Conservation (phyloP, 2,113 vertebrate species). For the Tenebrosternarchus preto region DNA sequence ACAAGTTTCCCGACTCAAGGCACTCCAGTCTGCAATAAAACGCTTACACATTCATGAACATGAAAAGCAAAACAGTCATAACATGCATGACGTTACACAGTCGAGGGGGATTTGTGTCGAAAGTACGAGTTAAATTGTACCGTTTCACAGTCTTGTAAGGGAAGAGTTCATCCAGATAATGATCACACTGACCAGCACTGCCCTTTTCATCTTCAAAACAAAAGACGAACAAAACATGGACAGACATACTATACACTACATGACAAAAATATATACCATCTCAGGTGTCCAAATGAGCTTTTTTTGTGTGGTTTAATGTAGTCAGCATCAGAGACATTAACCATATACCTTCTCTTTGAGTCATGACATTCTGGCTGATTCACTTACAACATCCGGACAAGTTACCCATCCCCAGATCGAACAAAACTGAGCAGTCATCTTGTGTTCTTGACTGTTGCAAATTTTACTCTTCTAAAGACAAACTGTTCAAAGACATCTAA, state of each 20-base stretch:
- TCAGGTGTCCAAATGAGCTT: not conserved
- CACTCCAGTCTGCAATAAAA: not conserved
- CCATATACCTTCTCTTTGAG: too few relatives aligned
- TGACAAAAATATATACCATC: too few relatives aligned
- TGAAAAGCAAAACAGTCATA: slow-evolving; percentile 22
- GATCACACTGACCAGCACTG: not conserved
- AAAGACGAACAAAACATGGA: not conserved
- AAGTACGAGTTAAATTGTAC: too few relatives aligned
- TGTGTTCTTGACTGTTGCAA: too few relatives aligned
- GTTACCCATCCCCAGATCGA: too few relatives aligned
- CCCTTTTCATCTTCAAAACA: not conserved
- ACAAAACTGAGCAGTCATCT: too few relatives aligned
- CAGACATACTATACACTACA: not conserved
- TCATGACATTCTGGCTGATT: too few relatives aligned
- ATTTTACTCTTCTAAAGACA: not conserved
- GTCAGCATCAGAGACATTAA: too few relatives aligned
- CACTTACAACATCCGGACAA: too few relatives aligned
- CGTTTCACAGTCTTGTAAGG: slow-evolving; percentile 36
- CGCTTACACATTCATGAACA: slow-evolving; percentile 33
- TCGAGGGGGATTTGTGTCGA: too few relatives aligned
- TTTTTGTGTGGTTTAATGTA: not conserved
- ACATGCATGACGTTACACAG: slow-evolving; percentile 15
- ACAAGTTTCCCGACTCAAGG: slow-evolving; percentile 36
- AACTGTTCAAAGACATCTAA: too few relatives aligned
- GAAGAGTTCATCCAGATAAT: not conserved